Evolutionary conservation across 2,113 vertebrate species (phyloP), one percentile per base, ranked within the genome.

Genomic region (Passer montanus): DNA sequence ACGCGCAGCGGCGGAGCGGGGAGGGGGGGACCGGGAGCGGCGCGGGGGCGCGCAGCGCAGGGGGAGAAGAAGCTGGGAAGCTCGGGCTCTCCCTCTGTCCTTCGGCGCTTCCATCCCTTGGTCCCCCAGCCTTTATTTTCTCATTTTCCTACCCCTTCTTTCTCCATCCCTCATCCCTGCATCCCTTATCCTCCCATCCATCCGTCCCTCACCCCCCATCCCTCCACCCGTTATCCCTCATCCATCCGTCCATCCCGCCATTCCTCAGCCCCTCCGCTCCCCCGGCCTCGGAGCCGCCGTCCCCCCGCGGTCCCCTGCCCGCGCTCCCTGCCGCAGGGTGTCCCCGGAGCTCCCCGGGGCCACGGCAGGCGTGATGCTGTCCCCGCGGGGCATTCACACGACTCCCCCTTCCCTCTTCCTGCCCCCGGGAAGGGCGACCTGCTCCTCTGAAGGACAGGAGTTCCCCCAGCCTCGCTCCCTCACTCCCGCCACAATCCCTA

Each of bases 1-100:
- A 96, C 96, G 95, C 93, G 95, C 91, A 69, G 94, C 84, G 85
- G 90, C 69, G 84, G 91, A 80, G 75, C 76, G 28, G 69, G 62
- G 75, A 47, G 58, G 73, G 39, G 39, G 20, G 74, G 28, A 49
- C 52, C 60, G 37, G 47, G 56, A 62, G 67, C 15, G 28, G 31
- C 35, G 62, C 63, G 70, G 59, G 56, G 72, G n/a, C 78, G 23
- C 67, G 62, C 82, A 46, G 56, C 24, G 39, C 41, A 46, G 46
- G 19, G 43, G 15, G 84, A 87, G 21, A 89, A 73, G 31, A 89
- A 73, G 31, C 62, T 24, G 33, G 26, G 23, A 26, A 78, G 63
- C 43, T 76, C 74, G 37, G 31, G 35, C 35, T 44, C 66, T 67
- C 28, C 22, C 44, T 77, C 59, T 33, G 74, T 43, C 52, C 33